Percentiles rank a stretch among this genome's conserved stretches.
These are phyloP conservation scores for Chauna torquata DNA, from an alignment of 2,113 vertebrate genomes.

Conservation along the genomic window DNA sequence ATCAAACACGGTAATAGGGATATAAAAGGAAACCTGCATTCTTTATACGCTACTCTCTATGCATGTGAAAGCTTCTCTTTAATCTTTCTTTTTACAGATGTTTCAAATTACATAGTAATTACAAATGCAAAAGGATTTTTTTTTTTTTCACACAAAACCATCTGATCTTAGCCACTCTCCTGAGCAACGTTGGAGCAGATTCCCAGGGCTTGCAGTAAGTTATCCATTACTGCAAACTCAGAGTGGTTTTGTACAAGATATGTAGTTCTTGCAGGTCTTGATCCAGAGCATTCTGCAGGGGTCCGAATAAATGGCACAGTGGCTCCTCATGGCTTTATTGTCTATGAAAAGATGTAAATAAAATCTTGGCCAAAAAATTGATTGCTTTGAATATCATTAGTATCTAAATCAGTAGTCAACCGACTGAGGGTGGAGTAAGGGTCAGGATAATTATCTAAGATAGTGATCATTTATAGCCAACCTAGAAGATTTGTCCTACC, in stretches of 20 bases:
- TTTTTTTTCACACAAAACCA: background rate
- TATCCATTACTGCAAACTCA: background rate
- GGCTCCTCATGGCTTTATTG: background rate
- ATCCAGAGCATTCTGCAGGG: background rate
- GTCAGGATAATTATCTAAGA: background rate
- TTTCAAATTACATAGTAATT: slow-evolving; percentile 54
- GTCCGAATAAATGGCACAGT: background rate
- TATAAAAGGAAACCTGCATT: slow-evolving; percentile 37
- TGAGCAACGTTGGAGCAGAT: background rate
- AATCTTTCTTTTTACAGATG: slow-evolving; percentile 22
- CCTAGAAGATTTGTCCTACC: background rate
- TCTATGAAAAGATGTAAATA: background rate
- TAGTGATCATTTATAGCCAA: background rate
- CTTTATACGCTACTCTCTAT: background rate
- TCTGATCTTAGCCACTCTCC: background rate
- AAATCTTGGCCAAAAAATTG: background rate
- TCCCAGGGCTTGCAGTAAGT: background rate
- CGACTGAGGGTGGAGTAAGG: background rate
- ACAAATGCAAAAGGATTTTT: slow-evolving; percentile 18
- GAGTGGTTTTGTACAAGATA: background rate
- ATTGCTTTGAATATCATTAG: background rate
- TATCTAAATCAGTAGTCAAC: background rate
- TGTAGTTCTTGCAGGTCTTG: background rate
- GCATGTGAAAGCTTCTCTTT: slow-evolving; percentile 35
- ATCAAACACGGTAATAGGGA: slow-evolving; percentile 34